Evolutionary conservation across 2,888 invertebrate species (phyloP).

Genomic region (Cryptops parisi): DNA sequence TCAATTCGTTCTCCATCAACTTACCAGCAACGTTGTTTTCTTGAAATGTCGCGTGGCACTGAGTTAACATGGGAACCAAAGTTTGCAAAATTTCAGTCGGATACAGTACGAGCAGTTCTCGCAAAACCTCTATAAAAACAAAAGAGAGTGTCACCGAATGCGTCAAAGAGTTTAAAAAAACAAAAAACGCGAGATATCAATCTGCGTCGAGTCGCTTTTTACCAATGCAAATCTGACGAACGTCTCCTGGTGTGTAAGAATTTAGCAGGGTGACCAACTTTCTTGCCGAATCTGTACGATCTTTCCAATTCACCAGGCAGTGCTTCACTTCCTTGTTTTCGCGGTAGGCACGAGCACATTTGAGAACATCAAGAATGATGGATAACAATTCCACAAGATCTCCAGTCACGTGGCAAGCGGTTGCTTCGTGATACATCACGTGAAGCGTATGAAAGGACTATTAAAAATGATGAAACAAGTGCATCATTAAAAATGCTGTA

Average conservation of each 20-base stretch:
- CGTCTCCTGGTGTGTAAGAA: slow-evolving; percentile 72
- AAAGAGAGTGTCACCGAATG: not conserved
- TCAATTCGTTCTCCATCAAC: not conserved
- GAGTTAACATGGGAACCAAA: slow-evolving; percentile 67
- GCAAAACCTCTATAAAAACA: slow-evolving; percentile 45
- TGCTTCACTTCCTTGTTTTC: slow-evolving; percentile 46
- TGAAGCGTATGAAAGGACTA: slow-evolving; percentile 79
- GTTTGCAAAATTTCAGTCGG: slow-evolving; percentile 65
- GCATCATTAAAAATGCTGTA: slow-evolving; percentile 18
- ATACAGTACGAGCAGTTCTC: slow-evolving; percentile 61
- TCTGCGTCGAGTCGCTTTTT: slow-evolving; percentile 18
- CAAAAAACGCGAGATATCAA: not conserved
- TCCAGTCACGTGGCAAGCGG: slow-evolving; percentile 67
- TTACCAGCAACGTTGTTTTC: slow-evolving; percentile 40
- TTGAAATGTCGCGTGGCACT: slow-evolving; percentile 66
- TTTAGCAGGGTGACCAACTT: slow-evolving; percentile 74
- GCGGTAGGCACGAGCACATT: slow-evolving; percentile 26
- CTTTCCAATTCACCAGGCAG: slow-evolving; percentile 41
- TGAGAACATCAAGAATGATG: slow-evolving; percentile 37
- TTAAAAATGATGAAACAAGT: slow-evolving; percentile 32
- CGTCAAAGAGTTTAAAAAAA: too few species aligned
- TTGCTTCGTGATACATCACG: slow-evolving; percentile 87
- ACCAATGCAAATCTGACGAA: slow-evolving; percentile 64
- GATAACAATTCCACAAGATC: slow-evolving; percentile 69
- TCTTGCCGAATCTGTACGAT: slow-evolving; percentile 74